These are phyloP conservation scores for Metopolophium dirhodum DNA, from an alignment of 1,140 invertebrate genomes.

Conservation along the genomic window DNA sequence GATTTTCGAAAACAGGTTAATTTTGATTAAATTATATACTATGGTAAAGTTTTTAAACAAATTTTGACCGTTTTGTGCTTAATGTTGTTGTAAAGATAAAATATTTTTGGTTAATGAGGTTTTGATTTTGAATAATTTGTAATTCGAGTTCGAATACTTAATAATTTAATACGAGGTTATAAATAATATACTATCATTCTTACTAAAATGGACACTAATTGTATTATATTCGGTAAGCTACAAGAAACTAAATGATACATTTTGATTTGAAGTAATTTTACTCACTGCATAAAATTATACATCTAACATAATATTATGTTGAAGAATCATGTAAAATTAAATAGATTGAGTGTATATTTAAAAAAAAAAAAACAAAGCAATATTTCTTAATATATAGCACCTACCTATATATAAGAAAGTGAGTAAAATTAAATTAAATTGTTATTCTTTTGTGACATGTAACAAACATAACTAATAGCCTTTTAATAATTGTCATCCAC, in stretches of 20 bases:
- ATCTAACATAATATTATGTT: background rate
- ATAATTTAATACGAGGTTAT: background rate
- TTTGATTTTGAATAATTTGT: background rate
- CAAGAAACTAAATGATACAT: background rate
- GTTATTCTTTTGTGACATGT: background rate
- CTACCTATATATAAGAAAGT: background rate
- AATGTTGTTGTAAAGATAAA: background rate
- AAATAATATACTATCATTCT: background rate
- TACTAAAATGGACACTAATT: background rate
- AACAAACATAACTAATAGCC: background rate
- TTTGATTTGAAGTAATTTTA: background rate
- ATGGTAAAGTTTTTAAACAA: background rate
- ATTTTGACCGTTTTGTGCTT: background rate
- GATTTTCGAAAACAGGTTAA: background rate
- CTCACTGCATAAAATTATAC: background rate
- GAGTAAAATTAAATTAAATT: background rate
- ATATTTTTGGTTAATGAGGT: background rate
- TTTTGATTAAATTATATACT: background rate
- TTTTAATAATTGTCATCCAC: background rate
- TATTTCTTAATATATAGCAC: too few relatives aligned
- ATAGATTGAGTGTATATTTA: background rate
- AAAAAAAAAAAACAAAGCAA: too few relatives aligned
- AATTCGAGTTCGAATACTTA: background rate
- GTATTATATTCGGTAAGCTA: background rate
- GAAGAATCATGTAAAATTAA: background rate